A percentile compares a stretch with the other conserved stretches of the same genome.
Evolutionary conservation across 2,113 vertebrate genomes (phyloP).

Genomic region (Elephas maximus): DNA sequence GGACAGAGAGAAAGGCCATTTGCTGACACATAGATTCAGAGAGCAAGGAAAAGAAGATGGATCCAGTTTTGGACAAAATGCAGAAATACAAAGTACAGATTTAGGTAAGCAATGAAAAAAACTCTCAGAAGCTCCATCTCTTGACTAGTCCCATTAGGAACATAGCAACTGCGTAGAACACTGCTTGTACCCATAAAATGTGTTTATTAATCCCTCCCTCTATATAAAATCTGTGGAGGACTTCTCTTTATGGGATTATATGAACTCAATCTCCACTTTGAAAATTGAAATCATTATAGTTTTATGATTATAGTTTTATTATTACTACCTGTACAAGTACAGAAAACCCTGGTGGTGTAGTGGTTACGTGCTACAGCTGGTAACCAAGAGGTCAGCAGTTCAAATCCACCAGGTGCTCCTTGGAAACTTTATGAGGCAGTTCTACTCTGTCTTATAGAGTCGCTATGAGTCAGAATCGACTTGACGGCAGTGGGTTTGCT

Average conservation of each 20-base stretch:
- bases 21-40: background rate
- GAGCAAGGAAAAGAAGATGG: background rate
- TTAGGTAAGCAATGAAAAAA: background rate
- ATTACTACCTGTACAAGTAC: slow-evolving; percentile 62
- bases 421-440: no score
- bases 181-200: slow-evolving; percentile 32
- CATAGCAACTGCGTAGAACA: slow-evolving; percentile 23
- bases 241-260: slow-evolving; percentile 63
- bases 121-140: background rate
- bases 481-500: no score
- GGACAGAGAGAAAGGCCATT: background rate
- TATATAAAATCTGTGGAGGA: slow-evolving; percentile 5
- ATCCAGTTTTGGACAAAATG: background rate
- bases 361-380: no score
- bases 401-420: no score
- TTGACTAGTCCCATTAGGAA: background rate
- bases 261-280: slow-evolving; percentile 59
- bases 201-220: slow-evolving; percentile 57
- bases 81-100: background rate
- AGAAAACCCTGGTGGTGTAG: background rate
- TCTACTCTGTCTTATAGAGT: no score
- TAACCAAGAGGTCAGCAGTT: no score
- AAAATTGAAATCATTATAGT: slow-evolving; percentile 73
- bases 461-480: no score
- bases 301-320: slow-evolving; percentile 73